Percentiles rank a stretch among this genome's conserved stretches.
These are phyloP conservation scores for Cyphomyrus plagiostoma DNA, from an alignment of 2,113 vertebrate genomes.

Conservation along the genomic window DNA sequence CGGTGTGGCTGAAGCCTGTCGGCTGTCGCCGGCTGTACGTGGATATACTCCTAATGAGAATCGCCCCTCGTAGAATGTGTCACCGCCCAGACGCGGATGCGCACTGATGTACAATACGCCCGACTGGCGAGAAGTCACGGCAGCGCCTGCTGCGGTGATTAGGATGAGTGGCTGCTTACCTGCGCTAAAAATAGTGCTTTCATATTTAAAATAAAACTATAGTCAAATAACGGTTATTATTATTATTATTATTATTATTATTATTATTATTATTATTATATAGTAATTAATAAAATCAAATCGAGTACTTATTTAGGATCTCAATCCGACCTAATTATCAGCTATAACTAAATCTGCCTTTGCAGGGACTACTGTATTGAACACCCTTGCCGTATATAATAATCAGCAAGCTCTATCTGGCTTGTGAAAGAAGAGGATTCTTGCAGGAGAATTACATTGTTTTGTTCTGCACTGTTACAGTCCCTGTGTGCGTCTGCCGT, in stretches of 20 bases:
- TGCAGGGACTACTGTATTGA: neutral
- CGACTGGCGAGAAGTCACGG: neutral
- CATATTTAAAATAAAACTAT: neutral
- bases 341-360: neutral
- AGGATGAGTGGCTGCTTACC: neutral
- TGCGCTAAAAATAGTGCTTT: neutral
- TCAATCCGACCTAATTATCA: neutral
- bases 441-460: neutral
- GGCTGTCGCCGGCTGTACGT: neutral
- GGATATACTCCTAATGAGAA: conserved; percentile 11
- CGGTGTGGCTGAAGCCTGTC: conserved; percentile 5
- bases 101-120: neutral
- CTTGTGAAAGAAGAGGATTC: neutral
- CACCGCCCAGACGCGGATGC: neutral
- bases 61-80: neutral
- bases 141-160: neutral
- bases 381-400: neutral
- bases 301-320: neutral
- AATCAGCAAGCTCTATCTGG: neutral
- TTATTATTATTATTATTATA: too few relatives aligned
- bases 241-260: too few relatives aligned
- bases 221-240: too few relatives aligned
- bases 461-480: neutral
- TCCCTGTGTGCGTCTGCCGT: neutral
- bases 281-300: neutral